Percentiles rank a stretch among this genome's conserved stretches.
Conservation (phyloP, 2,888 invertebrate species). For the Cynaeus angustus region DNA sequence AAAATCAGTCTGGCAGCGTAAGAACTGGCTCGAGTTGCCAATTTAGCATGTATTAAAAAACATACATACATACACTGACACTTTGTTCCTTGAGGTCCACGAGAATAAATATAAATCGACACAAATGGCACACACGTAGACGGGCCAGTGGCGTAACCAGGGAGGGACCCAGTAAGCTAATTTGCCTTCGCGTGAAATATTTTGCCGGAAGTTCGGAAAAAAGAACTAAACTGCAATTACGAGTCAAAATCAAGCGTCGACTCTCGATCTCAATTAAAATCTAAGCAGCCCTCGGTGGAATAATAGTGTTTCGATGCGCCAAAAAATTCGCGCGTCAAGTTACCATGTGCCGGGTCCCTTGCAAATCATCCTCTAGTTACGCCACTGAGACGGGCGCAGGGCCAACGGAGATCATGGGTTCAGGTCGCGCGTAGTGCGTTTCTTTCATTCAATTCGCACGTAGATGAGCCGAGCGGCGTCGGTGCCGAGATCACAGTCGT, state of each 20-base stretch:
- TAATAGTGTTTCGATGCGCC: not conserved
- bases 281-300: not conserved
- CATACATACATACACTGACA: conserved; percentile 50
- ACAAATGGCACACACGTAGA: conserved; percentile 59
- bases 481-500: conserved; percentile 71
- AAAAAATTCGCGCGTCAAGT: conserved; percentile 18
- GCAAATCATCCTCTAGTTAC: conserved; percentile 36
- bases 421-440: conserved; percentile 57
- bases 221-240: not conserved
- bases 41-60: conserved; percentile 48
- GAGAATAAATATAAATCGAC: conserved; percentile 51
- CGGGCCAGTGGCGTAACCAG: conserved; percentile 49
- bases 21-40: conserved; percentile 55
- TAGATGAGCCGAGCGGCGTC: conserved; percentile 70
- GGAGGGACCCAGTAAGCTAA: conserved; percentile 36
- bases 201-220: not conserved
- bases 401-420: conserved; percentile 61
- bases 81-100: conserved; percentile 47
- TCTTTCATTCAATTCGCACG: conserved; percentile 68
- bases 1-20: conserved; percentile 63
- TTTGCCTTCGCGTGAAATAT: conserved; percentile 6
- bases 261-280: conserved; percentile 1
- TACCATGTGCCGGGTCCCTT: conserved; percentile 33
- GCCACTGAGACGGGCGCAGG: conserved; percentile 57
- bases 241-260: not conserved